Percentiles rank a stretch among this genome's conserved stretches.
These are phyloP conservation scores for Ceratitis capitata DNA, from an alignment of 1,140 invertebrate species.

Conservation along the genomic window DNA sequence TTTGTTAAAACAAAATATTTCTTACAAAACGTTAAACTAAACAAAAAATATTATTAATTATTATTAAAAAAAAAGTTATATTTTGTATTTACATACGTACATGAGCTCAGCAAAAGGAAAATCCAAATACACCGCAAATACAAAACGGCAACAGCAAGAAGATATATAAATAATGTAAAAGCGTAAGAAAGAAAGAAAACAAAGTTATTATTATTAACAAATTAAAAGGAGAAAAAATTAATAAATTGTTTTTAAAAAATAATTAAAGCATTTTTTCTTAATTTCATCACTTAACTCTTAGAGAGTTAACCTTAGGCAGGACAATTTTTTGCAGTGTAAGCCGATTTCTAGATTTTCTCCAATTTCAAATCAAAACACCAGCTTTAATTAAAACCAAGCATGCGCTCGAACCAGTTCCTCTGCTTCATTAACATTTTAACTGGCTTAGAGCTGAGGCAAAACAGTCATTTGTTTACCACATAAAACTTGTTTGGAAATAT, in stretches of 20 bases:
- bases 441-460: neutral
- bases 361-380: neutral
- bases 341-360: neutral
- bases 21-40: neutral
- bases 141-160: conserved; percentile 19
- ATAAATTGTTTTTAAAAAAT: conserved; percentile 49
- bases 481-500: neutral
- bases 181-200: conserved; percentile 50
- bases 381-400: neutral
- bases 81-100: conserved; percentile 43
- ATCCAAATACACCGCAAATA: neutral
- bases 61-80: conserved; percentile 47
- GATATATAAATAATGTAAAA: conserved; percentile 43
- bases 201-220: conserved; percentile 40
- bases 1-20: conserved; percentile 5
- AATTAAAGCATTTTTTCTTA: neutral
- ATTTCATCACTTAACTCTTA: neutral
- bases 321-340: neutral
- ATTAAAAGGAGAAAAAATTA: conserved; percentile 43
- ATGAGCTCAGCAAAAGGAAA: conserved; percentile 9
- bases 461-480: neutral
- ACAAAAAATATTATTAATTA: conserved; percentile 53
- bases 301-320: neutral
- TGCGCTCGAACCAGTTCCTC: conserved; percentile 28
- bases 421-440: conserved; percentile 41